phyloP scores from a whole-genome alignment of 2,113 vertebrate species.

The Crotalus viridis region DNA sequence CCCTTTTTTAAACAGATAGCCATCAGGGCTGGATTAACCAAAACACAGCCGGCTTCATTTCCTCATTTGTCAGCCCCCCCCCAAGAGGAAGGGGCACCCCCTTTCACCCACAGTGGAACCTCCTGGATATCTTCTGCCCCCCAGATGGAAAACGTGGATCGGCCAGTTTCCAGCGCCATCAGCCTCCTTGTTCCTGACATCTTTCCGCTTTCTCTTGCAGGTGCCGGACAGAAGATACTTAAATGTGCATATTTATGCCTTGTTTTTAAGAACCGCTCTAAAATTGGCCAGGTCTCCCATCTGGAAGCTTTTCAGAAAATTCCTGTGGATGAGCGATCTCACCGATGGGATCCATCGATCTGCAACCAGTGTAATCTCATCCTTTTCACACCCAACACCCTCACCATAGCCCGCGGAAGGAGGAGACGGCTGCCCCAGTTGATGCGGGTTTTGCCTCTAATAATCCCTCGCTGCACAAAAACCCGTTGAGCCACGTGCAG shows the following conservation, averaged over 20 bases:
- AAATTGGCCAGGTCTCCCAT: not conserved
- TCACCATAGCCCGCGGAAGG: too few species aligned
- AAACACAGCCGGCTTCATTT: not conserved
- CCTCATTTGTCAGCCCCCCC: not conserved
- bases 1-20: not conserved
- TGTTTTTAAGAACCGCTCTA: not conserved
- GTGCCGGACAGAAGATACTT: not conserved
- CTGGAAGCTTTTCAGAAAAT: not conserved
- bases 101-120: not conserved
- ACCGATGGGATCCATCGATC: not conserved
- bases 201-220: not conserved
- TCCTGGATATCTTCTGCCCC: not conserved
- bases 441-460: not conserved
- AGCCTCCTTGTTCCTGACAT: not conserved
- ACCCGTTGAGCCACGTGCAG: not conserved
- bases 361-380: not conserved
- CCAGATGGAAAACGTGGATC: not conserved
- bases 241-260: not conserved
- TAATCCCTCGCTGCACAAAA: not conserved
- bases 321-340: too few species aligned
- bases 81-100: not conserved
- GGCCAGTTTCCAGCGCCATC: not conserved
- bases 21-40: not conserved
- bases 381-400: not conserved
- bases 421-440: rapidly evolving